Evolutionary conservation across 2,113 vertebrate genomes (phyloP), one percentile per base, ranked within the genome.

Genomic region (Kobus ellipsiprymnus): DNA sequence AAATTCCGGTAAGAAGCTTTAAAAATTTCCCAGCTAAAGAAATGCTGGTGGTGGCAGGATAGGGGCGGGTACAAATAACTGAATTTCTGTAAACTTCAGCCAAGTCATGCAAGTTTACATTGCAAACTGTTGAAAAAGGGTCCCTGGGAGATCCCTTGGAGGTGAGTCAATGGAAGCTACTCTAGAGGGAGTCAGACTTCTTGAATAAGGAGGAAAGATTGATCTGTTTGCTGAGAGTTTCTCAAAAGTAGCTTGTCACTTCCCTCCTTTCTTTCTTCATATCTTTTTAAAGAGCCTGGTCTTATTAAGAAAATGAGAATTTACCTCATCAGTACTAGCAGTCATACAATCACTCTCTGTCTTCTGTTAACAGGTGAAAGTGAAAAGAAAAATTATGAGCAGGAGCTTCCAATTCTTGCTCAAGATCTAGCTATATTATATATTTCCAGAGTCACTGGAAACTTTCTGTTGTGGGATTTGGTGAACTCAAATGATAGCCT

Each of bases 1-100:
- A 87, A 95, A 97, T 98, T 97, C 96, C 74, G 29, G 93, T 96
- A 98, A 98, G 97, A 93, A 87, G 91, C 83, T 95, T 97, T 91
- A 92, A 81, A 52, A 77, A 16, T 62, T 84, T 97, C 93, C 91
- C 95, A 94, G 89, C 46, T 91, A 83, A 87, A 92, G 94, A 93
- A 87, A 85, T 52, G 71, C 40, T 36, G 50, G 30, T 17, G 7
- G 19, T 16, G 27, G 50, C 40, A 80, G 59, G 54, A 15, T 27
- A 11, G 46, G 33, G 25, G 1, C 6, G 29, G 25, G 13, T 44
- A 6, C 62, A 33, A 60, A 52, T 3, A 50, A 4, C 29, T 55
- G 29, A 29, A 59, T 71, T 57, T 93, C 55, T 86, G 80, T 71
- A 83, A 81, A 55, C 17, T 40, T 89, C 9, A 87, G 86, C 84